Evolutionary conservation across 2,888 invertebrate genomes (phyloP).

Genomic region (Heliothis peltigera): DNA sequence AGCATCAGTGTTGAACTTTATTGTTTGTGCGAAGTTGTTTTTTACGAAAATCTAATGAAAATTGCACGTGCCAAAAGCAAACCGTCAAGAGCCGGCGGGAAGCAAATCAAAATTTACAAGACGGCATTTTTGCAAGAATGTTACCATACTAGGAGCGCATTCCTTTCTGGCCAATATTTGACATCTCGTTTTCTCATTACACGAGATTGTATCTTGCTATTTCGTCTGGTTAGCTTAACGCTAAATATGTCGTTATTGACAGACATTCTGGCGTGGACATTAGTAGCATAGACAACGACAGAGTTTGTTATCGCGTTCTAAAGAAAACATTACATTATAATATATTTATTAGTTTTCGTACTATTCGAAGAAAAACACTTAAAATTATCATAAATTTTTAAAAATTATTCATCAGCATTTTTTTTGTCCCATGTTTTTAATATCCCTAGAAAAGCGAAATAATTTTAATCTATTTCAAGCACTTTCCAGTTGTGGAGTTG

Average conservation of each 20-base stretch:
- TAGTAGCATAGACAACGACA: constrained; percentile 39
- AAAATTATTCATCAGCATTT: too few species aligned
- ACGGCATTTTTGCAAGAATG: constrained; percentile 75
- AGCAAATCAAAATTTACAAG: constrained; percentile 81
- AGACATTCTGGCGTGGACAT: constrained; percentile 10
- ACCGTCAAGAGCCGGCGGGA: constrained; percentile 88
- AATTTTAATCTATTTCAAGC: too few species aligned
- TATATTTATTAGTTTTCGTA: neutral
- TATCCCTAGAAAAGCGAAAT: too few species aligned
- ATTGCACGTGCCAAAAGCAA: constrained; percentile 88
- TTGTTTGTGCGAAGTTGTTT: constrained; percentile 69
- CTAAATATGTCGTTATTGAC: constrained; percentile 18
- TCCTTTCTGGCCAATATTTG: constrained; percentile 20
- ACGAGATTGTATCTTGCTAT: constrained; percentile 23
- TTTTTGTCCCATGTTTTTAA: too few species aligned
- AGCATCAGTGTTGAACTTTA: constrained; percentile 84
- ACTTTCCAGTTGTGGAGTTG: too few species aligned
- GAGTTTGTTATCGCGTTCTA: neutral
- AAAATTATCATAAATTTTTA: too few species aligned
- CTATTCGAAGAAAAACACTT: too few species aligned
- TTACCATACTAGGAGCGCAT: constrained; percentile 56
- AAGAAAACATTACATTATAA: neutral
- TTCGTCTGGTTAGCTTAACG: constrained; percentile 21
- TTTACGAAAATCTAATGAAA: constrained; percentile 77
- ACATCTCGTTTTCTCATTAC: constrained; percentile 33